Evolutionary conservation across 1,140 invertebrate genomes (phyloP), one percentile per base, ranked within the genome.

Genomic region (Mya arenaria): DNA sequence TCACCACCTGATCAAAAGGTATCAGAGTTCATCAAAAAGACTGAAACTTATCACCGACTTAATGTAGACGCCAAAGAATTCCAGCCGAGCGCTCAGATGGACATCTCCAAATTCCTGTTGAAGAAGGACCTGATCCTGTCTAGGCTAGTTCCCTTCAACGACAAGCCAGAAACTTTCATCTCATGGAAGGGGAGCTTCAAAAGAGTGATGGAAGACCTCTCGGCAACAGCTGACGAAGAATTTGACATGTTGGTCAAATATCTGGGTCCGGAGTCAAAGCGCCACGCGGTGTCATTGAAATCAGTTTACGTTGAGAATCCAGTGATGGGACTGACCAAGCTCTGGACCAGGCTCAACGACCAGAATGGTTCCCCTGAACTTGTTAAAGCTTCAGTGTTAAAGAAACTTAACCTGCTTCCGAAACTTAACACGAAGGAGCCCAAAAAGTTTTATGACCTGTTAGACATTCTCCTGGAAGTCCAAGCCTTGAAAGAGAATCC

Each of bases 151-250:
- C 23, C 5, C 4, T 75, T 75, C 37, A 39, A 60, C 17, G 73
- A 75, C 19, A 8, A 63, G 15, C 56, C 73, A 17, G 73, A 75
- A 32, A 34, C 55, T 8, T 75, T 56, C 39, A 28, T 36, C 13
- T 19, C 58, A 25, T 75, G 73, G 73, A 75, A 75, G 25, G 56
- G n/a, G 13, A 63, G 56, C 36, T 75, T 75, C 28, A 62, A 63
- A n/a, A 52, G 56, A 10, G 19, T 75, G 19, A 63, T 75, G 34
- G 23, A 37, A 62, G 73, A 75, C 19, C 58, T 62, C 6, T 32
- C 30, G 4, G 23, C 56, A 1, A 41, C 17, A 28, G 15, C 36
- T 28, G 25, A 30, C 17, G 73, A 75, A 19, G 73, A 75, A 41
- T 28, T 75, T 0, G 73, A 75, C 15, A n/a, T 62, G 56, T 62